Evolutionary conservation across 2,888 invertebrate genomes (phyloP), one percentile per base, ranked within the genome.

Genomic region (Volucella inflata): DNA sequence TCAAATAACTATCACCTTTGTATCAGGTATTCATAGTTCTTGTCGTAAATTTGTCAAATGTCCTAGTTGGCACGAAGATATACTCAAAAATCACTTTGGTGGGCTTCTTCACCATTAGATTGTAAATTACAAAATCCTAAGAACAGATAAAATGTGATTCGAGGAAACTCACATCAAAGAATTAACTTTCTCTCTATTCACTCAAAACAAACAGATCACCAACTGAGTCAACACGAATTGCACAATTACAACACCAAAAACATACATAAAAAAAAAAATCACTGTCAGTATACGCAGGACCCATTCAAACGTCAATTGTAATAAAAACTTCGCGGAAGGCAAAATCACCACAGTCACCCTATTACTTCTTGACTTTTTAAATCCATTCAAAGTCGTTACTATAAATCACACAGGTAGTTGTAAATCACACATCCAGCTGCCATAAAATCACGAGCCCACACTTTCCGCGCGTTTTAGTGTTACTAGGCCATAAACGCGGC

Each of bases 331-430:
- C 59, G 75, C 75, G 79, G 67, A 85, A 85, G 55, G 53, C 38
- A 72, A 80, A 77, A 74, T 65, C 74, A 83, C 75, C 75, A 57
- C 78, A 74, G 50, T 72, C 71, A 72, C 77, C 55, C 30, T 30
- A 30, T 76, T 67, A 78, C 50, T 60, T 72, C 81, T 85, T 85
- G 85, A 80, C 85, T 80, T 30, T 30, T 81, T 55, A 80, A 85
- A 67, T 85, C 77, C 75, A 77, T 81, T 81, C 76, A 59, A 72
- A 74, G 72, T 55, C 36, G 21, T 16, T 50, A 16, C 51, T 60
- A 77, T 85, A 85, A 85, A 81, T 85, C 68, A 85, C 76, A 75
- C 85, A 77, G 84, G 79, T 60, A 80, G 80, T 76, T 75, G 84
- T 79, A 84, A 84, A 84, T 81, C 76, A 77, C 72, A 76, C 62